Conservation (phyloP, 2,888 invertebrate species). For the Chaetogeoica ovagalla region DNA sequence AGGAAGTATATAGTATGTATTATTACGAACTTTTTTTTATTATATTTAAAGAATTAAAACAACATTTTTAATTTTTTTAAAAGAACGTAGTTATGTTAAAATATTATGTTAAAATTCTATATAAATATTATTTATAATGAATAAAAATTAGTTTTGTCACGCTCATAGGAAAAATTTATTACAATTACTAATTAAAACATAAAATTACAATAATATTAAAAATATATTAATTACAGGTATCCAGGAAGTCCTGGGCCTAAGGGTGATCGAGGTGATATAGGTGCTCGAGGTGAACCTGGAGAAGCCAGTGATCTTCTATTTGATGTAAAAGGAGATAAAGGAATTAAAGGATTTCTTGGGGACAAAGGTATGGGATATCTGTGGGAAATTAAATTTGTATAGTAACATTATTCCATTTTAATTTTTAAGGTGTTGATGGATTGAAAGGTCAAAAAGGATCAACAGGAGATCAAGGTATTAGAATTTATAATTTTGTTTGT, state of each 20-base stretch:
- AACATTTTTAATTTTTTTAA: no score
- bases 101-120: no score
- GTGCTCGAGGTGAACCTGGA: slow-evolving; percentile 59
- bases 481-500: neutral
- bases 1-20: no score
- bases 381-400: neutral
- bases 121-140: no score
- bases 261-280: slow-evolving; percentile 60
- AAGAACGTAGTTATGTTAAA: no score
- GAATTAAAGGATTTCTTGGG: slow-evolving; percentile 60
- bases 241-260: slow-evolving; percentile 60
- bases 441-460: slow-evolving; percentile 62
- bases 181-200: no score
- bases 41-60: no score
- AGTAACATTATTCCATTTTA: neutral
- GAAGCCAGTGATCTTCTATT: slow-evolving; percentile 55
- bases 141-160: no score
- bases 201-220: no score
- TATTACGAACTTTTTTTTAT: no score
- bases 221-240: slow-evolving; percentile 60
- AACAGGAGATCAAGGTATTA: slow-evolving; percentile 58
- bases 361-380: slow-evolving; percentile 54
- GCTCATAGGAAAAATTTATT: neutral
- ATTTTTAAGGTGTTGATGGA: slow-evolving; percentile 57
- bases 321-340: slow-evolving; percentile 60